Evolutionary conservation across 2,113 vertebrate species (phyloP), one percentile per base, ranked within the genome.

Genomic region (Grallaria varia): DNA sequence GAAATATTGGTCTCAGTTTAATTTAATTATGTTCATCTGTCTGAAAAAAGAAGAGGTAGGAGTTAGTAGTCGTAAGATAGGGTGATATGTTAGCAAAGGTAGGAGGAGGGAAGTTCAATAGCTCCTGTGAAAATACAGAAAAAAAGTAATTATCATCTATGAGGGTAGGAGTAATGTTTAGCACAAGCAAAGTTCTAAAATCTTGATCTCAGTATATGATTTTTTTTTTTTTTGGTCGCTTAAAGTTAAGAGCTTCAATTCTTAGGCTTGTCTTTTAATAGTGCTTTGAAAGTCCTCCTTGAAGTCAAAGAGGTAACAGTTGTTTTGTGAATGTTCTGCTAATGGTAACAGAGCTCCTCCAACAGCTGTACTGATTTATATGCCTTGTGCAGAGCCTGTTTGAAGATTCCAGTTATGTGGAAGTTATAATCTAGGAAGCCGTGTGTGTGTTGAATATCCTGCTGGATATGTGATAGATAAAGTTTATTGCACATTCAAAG

Each of bases 121-220:
- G 17, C 49, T 90, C 67, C 58, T 73, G 19, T 56, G 63, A 93
- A 59, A 89, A 62, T 37, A 80, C 31, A 73, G 50, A 80, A 90
- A 83, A 93, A 93, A 49, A 72, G 40, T 83, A 35, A 95, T 92
- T 92, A 86, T 92, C 53, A 92, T 28, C 63, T 53, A 31, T 66
- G n/a, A 86, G 44, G 44, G 18, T 31, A 86, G 60, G 45, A 90
- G 6, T 45, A 42, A 62, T 86, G 45, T 49, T 86, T 91, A 55
- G 31, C 42, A 84, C 25, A 73, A 77, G 31, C 6, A 30, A 91
- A 89, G 66, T 89, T 74, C 50, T 91, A 50, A 86, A 92, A 67
- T 63, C 22, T 80, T 81, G 15, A 92, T 85, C 47, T 75, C 55
- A 59, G 12, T 74, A 33, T 37, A n/a, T 50, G 14, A 73, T n/a